These are phyloP conservation scores for Alfaro cultratus DNA, from an alignment of 2,797 vertebrate genomes.

Conservation along the genomic window DNA sequence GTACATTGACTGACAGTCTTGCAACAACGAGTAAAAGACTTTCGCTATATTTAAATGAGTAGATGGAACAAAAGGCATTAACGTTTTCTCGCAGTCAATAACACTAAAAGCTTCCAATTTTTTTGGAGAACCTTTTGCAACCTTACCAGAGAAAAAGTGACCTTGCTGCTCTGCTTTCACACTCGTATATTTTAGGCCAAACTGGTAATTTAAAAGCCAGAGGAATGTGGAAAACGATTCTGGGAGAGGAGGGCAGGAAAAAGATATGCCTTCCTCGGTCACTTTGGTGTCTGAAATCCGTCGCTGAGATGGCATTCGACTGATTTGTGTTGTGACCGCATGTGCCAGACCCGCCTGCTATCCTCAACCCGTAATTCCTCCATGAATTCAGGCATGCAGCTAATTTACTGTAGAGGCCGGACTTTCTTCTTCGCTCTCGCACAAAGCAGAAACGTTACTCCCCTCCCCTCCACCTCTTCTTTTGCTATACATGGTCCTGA, in stretches of 20 bases:
- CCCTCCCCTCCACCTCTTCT: neutral
- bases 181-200: conserved; percentile 76
- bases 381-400: conserved; percentile 68
- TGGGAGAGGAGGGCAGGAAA: conserved; percentile 79
- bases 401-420: conserved; percentile 68
- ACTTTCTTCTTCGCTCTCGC: conserved; percentile 28
- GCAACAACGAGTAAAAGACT: conserved; percentile 12
- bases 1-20: neutral
- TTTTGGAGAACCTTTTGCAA: conserved; percentile 32
- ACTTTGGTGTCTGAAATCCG: conserved; percentile 75
- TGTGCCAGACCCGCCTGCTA: conserved; percentile 73
- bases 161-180: conserved; percentile 52
- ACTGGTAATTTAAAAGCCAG: conserved; percentile 85
- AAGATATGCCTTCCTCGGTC: conserved; percentile 78
- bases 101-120: conserved; percentile 46
- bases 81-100: conserved; percentile 52
- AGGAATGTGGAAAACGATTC: conserved; percentile 83
- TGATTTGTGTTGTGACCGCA: conserved; percentile 79
- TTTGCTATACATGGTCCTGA: conserved; percentile 34
- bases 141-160: conserved; percentile 46
- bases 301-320: conserved; percentile 71
- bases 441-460: conserved; percentile 50
- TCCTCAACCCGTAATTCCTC: conserved; percentile 78
- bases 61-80: conserved; percentile 40
- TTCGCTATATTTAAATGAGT: conserved; percentile 25